Conservation (phyloP, 2,888 invertebrate genomes). For the Anthrax anthrax region DNA sequence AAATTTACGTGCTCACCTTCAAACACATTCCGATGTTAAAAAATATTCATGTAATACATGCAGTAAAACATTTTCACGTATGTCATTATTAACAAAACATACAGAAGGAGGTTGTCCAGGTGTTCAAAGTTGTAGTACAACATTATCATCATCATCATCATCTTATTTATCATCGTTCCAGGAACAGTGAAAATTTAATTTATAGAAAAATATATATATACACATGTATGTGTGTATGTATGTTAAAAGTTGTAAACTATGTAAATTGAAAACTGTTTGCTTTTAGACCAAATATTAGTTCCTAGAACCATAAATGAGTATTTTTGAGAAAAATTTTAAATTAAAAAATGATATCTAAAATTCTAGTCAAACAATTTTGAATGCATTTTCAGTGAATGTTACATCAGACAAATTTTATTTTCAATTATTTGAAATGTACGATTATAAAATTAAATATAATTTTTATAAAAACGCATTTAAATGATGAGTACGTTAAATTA, state of each 20-base stretch:
- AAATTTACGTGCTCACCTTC: constrained; percentile 89
- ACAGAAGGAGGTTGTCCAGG: constrained; percentile 75
- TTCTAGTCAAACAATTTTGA: background rate
- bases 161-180: constrained; percentile 2
- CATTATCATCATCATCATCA: background rate
- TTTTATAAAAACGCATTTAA: too few relatives aligned
- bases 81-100: constrained; percentile 92
- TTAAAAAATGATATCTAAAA: background rate
- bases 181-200: constrained; percentile 1
- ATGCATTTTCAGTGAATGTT: background rate
- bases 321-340: background rate
- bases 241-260: too few relatives aligned
- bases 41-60: constrained; percentile 90
- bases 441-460: too few relatives aligned
- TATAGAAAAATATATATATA: too few relatives aligned
- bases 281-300: constrained; percentile 33
- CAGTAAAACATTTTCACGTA: constrained; percentile 90
- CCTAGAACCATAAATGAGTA: constrained; percentile 23
- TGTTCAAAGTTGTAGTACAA: constrained; percentile 15
- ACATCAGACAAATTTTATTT: too few relatives aligned
- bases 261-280: too few relatives aligned
- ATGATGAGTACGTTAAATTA: too few relatives aligned
- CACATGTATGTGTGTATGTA: too few relatives aligned
- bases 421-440: too few relatives aligned
- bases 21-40: constrained; percentile 95